Evolutionary conservation across 1,140 invertebrate species (phyloP).

Genomic region (Bombus terrestris): DNA sequence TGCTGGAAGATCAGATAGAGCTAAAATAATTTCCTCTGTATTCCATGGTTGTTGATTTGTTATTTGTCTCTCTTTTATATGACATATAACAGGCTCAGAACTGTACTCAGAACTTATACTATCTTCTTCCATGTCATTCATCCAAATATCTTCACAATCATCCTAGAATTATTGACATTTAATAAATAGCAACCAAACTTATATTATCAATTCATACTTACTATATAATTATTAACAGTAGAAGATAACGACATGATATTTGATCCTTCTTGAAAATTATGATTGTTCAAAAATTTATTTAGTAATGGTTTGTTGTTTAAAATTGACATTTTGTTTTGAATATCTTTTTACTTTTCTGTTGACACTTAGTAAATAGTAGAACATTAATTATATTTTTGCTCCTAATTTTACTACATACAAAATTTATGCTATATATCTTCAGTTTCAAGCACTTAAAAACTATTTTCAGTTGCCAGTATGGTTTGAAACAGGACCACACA

Average conservation of each 20-base stretch:
- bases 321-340: constrained; percentile 42
- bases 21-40: constrained; percentile 71
- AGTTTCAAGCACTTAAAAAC: constrained; percentile 40
- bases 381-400: background rate
- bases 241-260: constrained; percentile 44
- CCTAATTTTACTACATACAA: background rate
- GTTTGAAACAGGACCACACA: constrained; percentile 64
- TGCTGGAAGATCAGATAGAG: constrained; percentile 74
- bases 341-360: background rate
- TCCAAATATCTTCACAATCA: constrained; percentile 70
- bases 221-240: constrained; percentile 57
- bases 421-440: background rate
- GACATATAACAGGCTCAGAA: constrained; percentile 61
- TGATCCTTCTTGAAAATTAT: constrained; percentile 49
- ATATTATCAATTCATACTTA: constrained; percentile 21
- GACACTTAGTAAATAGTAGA: background rate
- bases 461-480: constrained; percentile 58
- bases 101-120: constrained; percentile 77
- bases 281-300: constrained; percentile 63
- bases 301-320: constrained; percentile 53
- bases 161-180: constrained; percentile 52
- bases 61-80: constrained; percentile 63
- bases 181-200: background rate
- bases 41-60: constrained; percentile 74
- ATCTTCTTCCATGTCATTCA: constrained; percentile 65